Base-by-base conservation (phyloP, 2,797 vertebrate species). In the Bufotes viridis region DNA sequence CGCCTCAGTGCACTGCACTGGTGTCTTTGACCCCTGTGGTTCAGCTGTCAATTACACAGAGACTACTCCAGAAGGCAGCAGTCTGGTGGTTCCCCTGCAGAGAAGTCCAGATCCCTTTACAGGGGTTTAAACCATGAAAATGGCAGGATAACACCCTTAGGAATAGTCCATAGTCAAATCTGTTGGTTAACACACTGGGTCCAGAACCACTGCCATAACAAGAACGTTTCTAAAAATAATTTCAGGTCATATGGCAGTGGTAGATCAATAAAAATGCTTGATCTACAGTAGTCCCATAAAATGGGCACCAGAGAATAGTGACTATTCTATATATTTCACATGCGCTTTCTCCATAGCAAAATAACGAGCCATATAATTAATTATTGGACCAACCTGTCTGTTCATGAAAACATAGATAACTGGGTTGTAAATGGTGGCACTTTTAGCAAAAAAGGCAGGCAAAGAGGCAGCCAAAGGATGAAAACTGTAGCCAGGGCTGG, bases 371-470 rank as follows among this genome's bases (percentile, higher is more conserved):
- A 13, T 17, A 82, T 67, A 51, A 15, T 65, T 12, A 49, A 67
- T 18, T n/a, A 72, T n/a, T 58, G 22, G 15, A 85, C 92, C 87
- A 90, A 97, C 96, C 96, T 97, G 97, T 90, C 96, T 91, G 93
- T 98, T 97, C 96, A 97, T 97, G 92, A 97, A 97, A 90, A 97
- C 96, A 58, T 97, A 97, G 90, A 97, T 98, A 82, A 98, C 2
- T 24, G 97, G 97, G 92, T 97, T 97, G 93, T 97, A 97, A 93
- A 97, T 97, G 78, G 97, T 97, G 92, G 96, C 96, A 91, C 97
- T 97, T 94, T 98, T 97, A 92, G 97, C 96, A 92, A 97, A 97
- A 92, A 96, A 98, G 72, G 96, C 94, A 20, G 97, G 97, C 89
- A 97, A 72, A 8, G 97, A 93, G 42, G 96, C 97, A 63, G 95